Base-by-base conservation (phyloP, 2,888 invertebrate species). In the Drosophila recens region DNA sequence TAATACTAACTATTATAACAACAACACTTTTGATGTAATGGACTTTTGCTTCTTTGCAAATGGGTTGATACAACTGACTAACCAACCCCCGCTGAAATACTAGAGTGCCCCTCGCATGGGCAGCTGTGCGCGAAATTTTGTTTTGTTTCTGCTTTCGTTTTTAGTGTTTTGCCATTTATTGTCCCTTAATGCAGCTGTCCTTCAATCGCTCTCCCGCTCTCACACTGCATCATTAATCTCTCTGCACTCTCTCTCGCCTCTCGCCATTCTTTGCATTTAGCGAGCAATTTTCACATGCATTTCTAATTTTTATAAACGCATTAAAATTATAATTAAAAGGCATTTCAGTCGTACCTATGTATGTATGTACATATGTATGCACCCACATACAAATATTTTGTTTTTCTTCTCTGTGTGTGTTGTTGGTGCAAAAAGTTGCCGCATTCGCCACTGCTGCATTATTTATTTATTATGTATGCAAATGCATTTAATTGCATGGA, bases 381-480 rank as follows among this genome's bases (percentile, higher is more conserved):
- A 23, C 23, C 23, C 6, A 27, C 27, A 27, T 27, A 27, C 40
- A 20, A 23, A 30, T 8, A 30, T 51, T 30, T 42, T 30, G 4
- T 17, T 46, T 30, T 27, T 38, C 4, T 17, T 20, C 13, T 17
- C n/a, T 30, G n/a, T 33, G 17, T 33, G 17, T 57, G n/a, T 9
- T 45, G 46, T 61, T 72, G 57, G 13, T 33, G 71, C 73, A 67
- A 70, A 71, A 69, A 75, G 53, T 72, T 57, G 67, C 57, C 56
- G 46, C 49, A 40, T 38, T 64, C 46, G 49, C 30, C 70, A 73
- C 72, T 80, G 78, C 76, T 76, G 72, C 86, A 86, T 86, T 90
- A 82, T 90, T 84, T 84, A 84, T 84, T 88, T 86, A 90, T 90
- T 89, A 82, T 89, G 82, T 84, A 90, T 89, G 90, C 90, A 90